phyloP scores from a whole-genome alignment of 2,888 invertebrate species.

The Hirtodrosophila confusa region DNA sequence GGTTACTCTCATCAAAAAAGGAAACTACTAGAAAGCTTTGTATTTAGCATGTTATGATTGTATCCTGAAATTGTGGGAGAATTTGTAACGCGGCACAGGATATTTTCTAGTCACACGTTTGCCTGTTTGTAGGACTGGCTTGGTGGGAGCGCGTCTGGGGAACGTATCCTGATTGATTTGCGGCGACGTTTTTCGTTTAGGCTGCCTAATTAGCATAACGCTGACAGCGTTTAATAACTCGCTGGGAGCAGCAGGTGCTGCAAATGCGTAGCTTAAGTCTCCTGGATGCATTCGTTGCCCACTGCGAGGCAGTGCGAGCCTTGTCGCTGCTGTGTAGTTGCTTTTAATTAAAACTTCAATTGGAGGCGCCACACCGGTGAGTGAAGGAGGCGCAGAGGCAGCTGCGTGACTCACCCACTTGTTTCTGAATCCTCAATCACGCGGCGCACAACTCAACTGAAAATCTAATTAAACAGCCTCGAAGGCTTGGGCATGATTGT shows the following conservation, averaged over 20 bases:
- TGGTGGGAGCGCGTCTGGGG: not conserved
- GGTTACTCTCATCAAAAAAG: too few relatives aligned
- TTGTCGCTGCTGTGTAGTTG: slow-evolving; percentile 45
- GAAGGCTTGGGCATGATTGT: not conserved
- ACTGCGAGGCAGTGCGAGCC: slow-evolving; percentile 12
- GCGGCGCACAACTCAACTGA: slow-evolving; percentile 55
- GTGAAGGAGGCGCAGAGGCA: not conserved
- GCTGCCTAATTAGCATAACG: slow-evolving; percentile 68
- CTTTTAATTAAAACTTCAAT: slow-evolving; percentile 82
- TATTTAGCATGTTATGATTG: too few relatives aligned
- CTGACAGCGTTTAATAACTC: slow-evolving; percentile 67
- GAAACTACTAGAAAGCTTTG: too few relatives aligned
- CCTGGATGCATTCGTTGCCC: slow-evolving; percentile 30
- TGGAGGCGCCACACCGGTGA: slow-evolving; percentile 11
- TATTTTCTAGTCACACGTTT: too few relatives aligned
- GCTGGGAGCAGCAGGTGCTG: slow-evolving; percentile 48
- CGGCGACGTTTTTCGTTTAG: slow-evolving; percentile 42
- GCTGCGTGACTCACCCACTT: slow-evolving; percentile 39
- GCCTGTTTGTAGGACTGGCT: too few relatives aligned
- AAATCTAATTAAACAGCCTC: slow-evolving; percentile 72
- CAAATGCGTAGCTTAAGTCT: slow-evolving; percentile 43
- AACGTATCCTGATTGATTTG: slow-evolving; percentile 65
- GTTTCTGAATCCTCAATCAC: slow-evolving; percentile 63
- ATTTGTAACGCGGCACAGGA: too few relatives aligned
- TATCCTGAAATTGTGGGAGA: too few relatives aligned